These are phyloP conservation scores for Pelobates cultripes DNA, from an alignment of 2,797 vertebrate genomes.

Conservation along the genomic window DNA sequence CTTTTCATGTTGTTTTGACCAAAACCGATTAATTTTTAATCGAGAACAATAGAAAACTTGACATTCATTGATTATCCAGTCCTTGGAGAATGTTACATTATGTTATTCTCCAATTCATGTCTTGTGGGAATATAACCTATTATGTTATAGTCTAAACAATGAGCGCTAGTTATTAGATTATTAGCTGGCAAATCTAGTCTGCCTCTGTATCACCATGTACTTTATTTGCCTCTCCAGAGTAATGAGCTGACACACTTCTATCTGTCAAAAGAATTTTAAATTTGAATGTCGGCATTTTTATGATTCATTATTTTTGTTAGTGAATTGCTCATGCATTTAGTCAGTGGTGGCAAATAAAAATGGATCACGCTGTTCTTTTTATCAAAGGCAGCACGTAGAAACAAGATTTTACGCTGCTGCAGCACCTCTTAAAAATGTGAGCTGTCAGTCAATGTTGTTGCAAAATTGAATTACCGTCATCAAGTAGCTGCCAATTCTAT, in stretches of 20 bases:
- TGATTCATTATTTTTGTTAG: not conserved
- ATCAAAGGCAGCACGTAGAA: no score
- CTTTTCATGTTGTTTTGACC: conserved; percentile 9
- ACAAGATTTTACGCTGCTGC: no score
- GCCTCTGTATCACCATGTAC: not conserved
- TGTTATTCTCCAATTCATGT: conserved; percentile 11
- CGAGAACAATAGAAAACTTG: not conserved
- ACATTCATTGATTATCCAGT: conserved; percentile 29
- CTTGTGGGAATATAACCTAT: conserved; percentile 41
- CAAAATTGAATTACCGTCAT: no score
- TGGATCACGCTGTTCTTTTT: no score
- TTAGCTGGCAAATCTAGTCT: conserved; percentile 17
- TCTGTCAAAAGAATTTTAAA: not conserved
- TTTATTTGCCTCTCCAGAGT: conserved; percentile 2
- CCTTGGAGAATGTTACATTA: not conserved
- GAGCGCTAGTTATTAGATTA: conserved; percentile 40
- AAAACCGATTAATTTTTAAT: conserved; percentile 34
- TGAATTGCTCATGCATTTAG: not conserved
- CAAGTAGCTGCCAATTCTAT: no score
- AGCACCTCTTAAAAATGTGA: no score
- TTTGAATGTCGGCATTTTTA: not conserved
- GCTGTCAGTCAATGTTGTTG: no score
- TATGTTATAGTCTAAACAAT: conserved; percentile 32
- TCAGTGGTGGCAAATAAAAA: no score
- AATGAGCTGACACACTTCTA: not conserved